phyloP scores from a whole-genome alignment of 2,888 invertebrate genomes.

The Drosophila prostipennis region DNA sequence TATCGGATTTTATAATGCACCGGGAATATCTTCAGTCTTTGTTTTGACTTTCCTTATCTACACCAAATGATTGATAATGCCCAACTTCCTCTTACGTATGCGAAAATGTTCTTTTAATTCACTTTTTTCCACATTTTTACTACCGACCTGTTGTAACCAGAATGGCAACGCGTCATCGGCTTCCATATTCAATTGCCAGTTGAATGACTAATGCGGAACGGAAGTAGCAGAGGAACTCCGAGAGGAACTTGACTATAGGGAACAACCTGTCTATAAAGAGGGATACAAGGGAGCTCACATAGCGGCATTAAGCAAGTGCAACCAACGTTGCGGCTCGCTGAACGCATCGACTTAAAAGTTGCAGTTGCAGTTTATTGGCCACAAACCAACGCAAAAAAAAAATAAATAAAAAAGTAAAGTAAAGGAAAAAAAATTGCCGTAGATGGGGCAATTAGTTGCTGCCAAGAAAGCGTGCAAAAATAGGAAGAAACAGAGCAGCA shows the following conservation, averaged over 20 bases:
- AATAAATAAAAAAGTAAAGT: neutral
- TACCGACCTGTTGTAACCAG: slow-evolving; percentile 1
- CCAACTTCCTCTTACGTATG: slow-evolving; percentile 61
- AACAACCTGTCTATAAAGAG: slow-evolving; percentile 22
- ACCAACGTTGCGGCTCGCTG: slow-evolving; percentile 69
- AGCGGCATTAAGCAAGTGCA: slow-evolving; percentile 45
- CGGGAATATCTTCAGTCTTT: slow-evolving; percentile 5
- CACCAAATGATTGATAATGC: slow-evolving; percentile 63
- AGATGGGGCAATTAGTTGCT: slow-evolving; percentile 38
- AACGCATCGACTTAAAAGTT: slow-evolving; percentile 48
- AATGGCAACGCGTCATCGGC: slow-evolving; percentile 66
- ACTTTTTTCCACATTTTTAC: slow-evolving; percentile 3
- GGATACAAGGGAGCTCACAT: neutral
- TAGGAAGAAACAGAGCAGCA: slow-evolving; percentile 17
- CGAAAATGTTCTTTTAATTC: slow-evolving; percentile 42
- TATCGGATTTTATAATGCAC: slow-evolving; percentile 28
- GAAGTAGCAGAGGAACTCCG: slow-evolving; percentile 35
- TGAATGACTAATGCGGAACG: slow-evolving; percentile 51
- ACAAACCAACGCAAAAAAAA: slow-evolving; percentile 47
- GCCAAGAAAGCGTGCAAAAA: slow-evolving; percentile 73
- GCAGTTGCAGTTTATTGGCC: slow-evolving; percentile 78
- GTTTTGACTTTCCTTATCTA: slow-evolving; percentile 28
- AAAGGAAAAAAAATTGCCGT: slow-evolving; percentile 14
- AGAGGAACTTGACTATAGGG: slow-evolving; percentile 12
- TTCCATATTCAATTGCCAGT: slow-evolving; percentile 16